Percentiles rank a stretch among this genome's conserved stretches.
phyloP scores from a whole-genome alignment of 1,140 invertebrate species.

The Saxidomus purpurata region DNA sequence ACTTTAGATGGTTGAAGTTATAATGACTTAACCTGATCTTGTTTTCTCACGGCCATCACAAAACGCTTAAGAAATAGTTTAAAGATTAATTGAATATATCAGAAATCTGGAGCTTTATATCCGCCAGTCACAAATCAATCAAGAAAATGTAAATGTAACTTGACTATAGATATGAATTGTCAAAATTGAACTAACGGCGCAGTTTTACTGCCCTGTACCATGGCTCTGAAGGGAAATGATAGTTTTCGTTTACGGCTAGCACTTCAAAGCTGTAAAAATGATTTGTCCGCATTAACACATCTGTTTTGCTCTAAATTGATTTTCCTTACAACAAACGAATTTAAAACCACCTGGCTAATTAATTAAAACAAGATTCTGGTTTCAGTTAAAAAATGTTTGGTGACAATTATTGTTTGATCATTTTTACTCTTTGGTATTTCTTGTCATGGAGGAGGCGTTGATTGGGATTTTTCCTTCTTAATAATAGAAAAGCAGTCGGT shows the following conservation, averaged over 20 bases:
- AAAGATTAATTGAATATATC: conserved; percentile 38
- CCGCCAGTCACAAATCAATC: conserved; percentile 23
- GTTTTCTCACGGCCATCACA: background rate
- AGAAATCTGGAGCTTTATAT: background rate
- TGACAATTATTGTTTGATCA: no score
- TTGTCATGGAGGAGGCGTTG: no score
- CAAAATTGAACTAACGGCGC: background rate
- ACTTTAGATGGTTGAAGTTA: conserved; percentile 29
- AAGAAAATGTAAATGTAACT: background rate
- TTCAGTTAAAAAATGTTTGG: no score
- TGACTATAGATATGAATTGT: background rate
- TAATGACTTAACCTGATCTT: conserved; percentile 14
- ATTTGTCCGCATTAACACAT: background rate
- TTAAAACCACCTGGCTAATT: no score
- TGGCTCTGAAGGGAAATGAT: background rate
- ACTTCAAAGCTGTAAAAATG: background rate
- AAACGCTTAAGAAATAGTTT: conserved; percentile 12
- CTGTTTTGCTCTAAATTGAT: no score
- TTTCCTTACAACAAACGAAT: no score
- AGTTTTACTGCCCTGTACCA: background rate
- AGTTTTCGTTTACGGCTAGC: background rate
- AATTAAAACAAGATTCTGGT: no score
- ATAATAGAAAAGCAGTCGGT: no score
- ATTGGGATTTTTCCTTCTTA: no score
- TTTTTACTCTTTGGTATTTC: no score